These are phyloP conservation scores for Sthenelais limicola DNA, from an alignment of 2,888 invertebrate species.

Conservation along the genomic window DNA sequence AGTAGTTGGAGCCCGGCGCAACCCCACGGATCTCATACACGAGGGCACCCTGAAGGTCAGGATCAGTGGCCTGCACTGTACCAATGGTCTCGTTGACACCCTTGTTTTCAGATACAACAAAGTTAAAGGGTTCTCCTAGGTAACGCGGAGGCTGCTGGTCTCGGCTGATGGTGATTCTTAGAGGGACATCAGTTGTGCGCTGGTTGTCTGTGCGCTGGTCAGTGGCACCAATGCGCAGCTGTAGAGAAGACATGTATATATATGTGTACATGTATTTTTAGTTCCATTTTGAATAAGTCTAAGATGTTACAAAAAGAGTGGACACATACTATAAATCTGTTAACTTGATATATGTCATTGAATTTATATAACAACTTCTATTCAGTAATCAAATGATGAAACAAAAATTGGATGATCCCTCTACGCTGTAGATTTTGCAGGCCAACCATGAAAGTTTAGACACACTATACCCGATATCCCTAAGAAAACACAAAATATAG, in stretches of 20 bases:
- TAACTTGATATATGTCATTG: too few species aligned
- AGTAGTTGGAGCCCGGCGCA: slow-evolving; percentile 50
- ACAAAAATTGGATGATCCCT: too few species aligned
- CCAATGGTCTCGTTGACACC: slow-evolving; percentile 55
- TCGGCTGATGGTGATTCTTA: slow-evolving; percentile 43
- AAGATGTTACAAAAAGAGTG: background rate
- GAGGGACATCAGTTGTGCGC: slow-evolving; percentile 37
- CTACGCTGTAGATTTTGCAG: too few species aligned
- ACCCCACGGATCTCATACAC: slow-evolving; percentile 49
- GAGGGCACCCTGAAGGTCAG: slow-evolving; percentile 42
- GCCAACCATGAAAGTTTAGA: too few species aligned
- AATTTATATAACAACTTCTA: too few species aligned
- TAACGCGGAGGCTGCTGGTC: slow-evolving; percentile 46
- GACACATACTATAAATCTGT: background rate
- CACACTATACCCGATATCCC: too few species aligned
- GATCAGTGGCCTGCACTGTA: slow-evolving; percentile 57
- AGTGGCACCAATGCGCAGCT: slow-evolving; percentile 46
- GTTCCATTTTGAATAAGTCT: background rate
- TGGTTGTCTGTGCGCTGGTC: slow-evolving; percentile 49
- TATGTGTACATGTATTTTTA: background rate
- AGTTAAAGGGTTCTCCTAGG: slow-evolving; percentile 44
- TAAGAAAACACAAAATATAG: too few species aligned
- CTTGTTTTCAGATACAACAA: slow-evolving; percentile 52
- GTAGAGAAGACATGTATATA: background rate
- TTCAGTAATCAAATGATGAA: too few species aligned